Percentiles rank a stretch among this genome's conserved stretches.
Conservation (phyloP, 2,888 invertebrate species). For the Phyto melanocephala region DNA sequence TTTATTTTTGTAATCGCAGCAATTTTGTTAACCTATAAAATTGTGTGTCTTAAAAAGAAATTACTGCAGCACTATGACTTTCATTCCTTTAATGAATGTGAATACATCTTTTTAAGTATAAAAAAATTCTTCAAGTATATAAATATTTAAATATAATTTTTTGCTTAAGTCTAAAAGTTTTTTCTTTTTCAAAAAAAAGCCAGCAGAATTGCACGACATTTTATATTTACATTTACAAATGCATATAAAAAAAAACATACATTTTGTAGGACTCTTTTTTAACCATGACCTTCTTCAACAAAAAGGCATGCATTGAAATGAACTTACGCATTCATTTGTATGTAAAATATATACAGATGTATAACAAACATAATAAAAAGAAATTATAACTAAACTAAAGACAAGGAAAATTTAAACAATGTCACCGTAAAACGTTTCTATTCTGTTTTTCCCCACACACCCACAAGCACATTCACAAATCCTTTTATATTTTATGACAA, state of each 20-base stretch:
- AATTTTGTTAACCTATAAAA: no score
- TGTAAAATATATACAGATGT: background rate
- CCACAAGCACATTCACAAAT: background rate
- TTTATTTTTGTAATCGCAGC: no score
- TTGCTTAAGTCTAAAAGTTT: no score
- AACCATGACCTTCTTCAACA: constrained; percentile 61
- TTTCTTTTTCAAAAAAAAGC: background rate
- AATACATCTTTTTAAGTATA: no score
- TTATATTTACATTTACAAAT: background rate
- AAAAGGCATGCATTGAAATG: constrained; percentile 24
- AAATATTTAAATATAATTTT: constrained; percentile 34
- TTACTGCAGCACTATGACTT: no score
- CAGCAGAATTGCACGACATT: constrained; percentile 4
- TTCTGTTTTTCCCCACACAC: constrained; percentile 9
- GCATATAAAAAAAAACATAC: background rate
- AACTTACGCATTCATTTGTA: constrained; percentile 15
- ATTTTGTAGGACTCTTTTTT: background rate
- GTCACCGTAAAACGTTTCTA: constrained; percentile 36
- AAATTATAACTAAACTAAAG: background rate
- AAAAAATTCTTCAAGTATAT: no score
- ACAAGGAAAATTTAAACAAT: constrained; percentile 33
- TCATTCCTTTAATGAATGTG: no score
- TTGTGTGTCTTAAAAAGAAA: no score
- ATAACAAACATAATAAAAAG: background rate
- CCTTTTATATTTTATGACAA: constrained; percentile 7